Conservation (phyloP, 2,113 vertebrate genomes). For the Penelope pileata region DNA sequence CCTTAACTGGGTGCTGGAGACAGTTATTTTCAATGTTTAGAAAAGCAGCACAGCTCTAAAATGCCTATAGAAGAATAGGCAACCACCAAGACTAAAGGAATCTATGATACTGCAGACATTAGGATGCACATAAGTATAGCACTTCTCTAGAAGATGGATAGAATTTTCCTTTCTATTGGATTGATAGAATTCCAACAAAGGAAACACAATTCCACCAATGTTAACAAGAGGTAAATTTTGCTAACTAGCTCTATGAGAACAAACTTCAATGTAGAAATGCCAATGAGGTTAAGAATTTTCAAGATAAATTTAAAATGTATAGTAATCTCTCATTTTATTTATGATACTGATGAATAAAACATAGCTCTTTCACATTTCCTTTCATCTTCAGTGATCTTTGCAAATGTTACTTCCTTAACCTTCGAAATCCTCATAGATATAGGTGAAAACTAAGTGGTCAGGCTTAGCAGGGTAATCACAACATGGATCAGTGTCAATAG, state of each 20-base stretch:
- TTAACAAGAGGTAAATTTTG: neutral
- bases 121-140: neutral
- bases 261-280: neutral
- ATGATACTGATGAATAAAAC: neutral
- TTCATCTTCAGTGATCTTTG: neutral
- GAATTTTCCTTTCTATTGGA: neutral
- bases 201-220: neutral
- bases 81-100: neutral
- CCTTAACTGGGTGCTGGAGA: neutral
- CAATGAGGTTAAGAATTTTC: neutral
- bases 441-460: neutral
- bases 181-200: neutral
- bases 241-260: neutral
- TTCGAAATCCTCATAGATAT: neutral
- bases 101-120: neutral
- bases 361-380: neutral
- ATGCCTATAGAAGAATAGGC: neutral
- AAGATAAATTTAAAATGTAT: neutral
- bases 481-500: neutral
- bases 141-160: neutral
- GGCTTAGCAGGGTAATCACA: neutral
- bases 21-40: neutral
- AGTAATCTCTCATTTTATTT: neutral
- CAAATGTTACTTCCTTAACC: neutral
- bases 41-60: neutral